Conservation (phyloP, 1,140 invertebrate genomes). For the Maniola jurtina region DNA sequence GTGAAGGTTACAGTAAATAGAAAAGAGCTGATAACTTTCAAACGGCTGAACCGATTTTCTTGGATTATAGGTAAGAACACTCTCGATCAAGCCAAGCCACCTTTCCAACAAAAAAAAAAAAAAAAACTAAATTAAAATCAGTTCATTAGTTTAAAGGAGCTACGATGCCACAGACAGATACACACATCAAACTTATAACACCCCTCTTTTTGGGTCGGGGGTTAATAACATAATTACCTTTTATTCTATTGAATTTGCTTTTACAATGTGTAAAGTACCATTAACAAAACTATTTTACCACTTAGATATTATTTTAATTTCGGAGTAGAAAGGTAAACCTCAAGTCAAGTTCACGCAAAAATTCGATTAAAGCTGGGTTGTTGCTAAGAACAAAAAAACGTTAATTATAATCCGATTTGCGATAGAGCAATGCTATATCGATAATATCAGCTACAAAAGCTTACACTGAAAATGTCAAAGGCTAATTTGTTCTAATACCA, state of each 20-base stretch:
- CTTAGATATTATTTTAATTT: slow-evolving; percentile 1
- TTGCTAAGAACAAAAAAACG: neutral
- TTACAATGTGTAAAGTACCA: neutral
- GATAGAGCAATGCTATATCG: slow-evolving; percentile 14
- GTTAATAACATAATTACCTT: too few relatives aligned
- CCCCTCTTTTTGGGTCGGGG: too few relatives aligned
- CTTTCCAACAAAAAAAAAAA: too few relatives aligned
- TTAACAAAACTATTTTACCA: neutral
- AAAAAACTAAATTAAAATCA: too few relatives aligned
- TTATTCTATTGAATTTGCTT: neutral
- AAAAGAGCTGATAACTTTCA: too few relatives aligned
- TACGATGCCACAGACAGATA: too few relatives aligned
- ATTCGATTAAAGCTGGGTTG: neutral
- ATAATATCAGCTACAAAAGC: slow-evolving; percentile 20
- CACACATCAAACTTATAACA: too few relatives aligned
- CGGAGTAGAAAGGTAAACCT: neutral
- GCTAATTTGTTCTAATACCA: slow-evolving; percentile 28
- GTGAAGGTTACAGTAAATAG: too few relatives aligned
- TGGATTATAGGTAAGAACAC: too few relatives aligned
- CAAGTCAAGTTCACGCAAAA: neutral
- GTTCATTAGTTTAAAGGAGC: too few relatives aligned
- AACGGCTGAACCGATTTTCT: too few relatives aligned
- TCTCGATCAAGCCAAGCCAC: too few relatives aligned
- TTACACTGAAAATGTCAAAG: slow-evolving; percentile 25
- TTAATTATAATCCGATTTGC: neutral